Evolutionary conservation across 2,888 invertebrate genomes (phyloP).

Genomic region (Perizoma affinitatum): DNA sequence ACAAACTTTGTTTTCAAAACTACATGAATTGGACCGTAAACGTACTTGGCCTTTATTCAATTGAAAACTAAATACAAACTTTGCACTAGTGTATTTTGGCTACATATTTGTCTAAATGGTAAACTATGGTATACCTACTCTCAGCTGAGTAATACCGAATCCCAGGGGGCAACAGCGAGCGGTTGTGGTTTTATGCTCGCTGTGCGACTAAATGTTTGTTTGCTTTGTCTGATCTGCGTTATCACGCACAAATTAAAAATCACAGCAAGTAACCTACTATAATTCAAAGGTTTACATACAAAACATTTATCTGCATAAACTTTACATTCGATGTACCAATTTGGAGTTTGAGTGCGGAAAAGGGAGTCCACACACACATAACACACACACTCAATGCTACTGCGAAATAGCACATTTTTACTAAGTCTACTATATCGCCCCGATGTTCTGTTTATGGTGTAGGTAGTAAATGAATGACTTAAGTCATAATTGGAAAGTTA

Average conservation of each 20-base stretch:
- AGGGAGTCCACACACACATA: no score
- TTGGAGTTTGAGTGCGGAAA: no score
- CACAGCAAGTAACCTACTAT: not conserved
- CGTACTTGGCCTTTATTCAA: slow-evolving; percentile 34
- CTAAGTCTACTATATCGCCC: no score
- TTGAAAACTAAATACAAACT: slow-evolving; percentile 22
- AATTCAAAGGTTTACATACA: no score
- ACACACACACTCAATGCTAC: no score
- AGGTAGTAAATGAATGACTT: no score
- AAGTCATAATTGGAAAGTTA: no score
- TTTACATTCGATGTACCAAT: no score
- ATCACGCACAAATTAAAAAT: slow-evolving; percentile 1
- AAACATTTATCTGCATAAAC: no score
- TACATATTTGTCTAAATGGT: slow-evolving; percentile 12
- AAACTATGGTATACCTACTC: slow-evolving; percentile 14
- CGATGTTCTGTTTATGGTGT: no score
- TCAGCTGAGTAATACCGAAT: slow-evolving; percentile 18
- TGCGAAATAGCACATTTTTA: no score
- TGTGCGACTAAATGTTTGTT: slow-evolving; percentile 11
- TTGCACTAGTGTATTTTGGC: slow-evolving; percentile 10
- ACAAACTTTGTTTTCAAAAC: slow-evolving; percentile 46
- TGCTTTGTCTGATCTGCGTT: slow-evolving; percentile 3
- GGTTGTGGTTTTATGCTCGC: slow-evolving; percentile 14
- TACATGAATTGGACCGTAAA: slow-evolving; percentile 33
- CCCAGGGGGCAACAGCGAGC: slow-evolving; percentile 2